These are phyloP conservation scores for Pristionchus maxplancki DNA, from an alignment of 2,888 invertebrate species.

Conservation along the genomic window DNA sequence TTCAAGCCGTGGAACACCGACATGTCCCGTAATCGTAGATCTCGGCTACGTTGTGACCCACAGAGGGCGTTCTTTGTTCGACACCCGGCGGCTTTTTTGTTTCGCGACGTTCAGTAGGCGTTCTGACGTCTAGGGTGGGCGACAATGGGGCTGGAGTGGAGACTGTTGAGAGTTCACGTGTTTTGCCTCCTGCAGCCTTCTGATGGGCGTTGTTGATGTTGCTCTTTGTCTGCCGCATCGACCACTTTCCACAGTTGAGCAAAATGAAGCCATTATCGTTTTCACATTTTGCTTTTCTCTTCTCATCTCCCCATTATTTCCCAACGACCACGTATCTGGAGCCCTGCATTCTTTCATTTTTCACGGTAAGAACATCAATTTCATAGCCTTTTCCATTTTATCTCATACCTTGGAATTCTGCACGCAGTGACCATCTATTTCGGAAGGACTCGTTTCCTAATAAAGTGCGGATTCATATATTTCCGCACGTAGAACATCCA, in stretches of 20 bases:
- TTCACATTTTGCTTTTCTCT: not conserved
- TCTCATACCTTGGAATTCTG: not conserved
- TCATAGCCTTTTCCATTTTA: not conserved
- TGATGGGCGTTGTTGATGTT: too few relatives aligned
- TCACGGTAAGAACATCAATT: too few relatives aligned
- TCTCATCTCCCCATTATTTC: not conserved
- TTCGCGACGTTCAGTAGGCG: not conserved
- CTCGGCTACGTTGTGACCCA: not conserved
- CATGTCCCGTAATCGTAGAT: not conserved
- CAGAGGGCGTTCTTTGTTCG: not conserved
- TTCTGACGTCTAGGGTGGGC: not conserved
- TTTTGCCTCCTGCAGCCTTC: too few relatives aligned
- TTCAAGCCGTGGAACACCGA: too few relatives aligned
- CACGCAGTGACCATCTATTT: not conserved
- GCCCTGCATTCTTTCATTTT: too few relatives aligned
- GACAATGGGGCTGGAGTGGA: not conserved
- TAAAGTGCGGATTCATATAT: not conserved
- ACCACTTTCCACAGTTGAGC: not conserved
- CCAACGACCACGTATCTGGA: not conserved
- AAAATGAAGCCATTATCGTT: not conserved
- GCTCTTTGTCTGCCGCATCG: not conserved
- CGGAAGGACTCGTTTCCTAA: not conserved
- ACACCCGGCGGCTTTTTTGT: not conserved
- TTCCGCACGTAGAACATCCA: not conserved
- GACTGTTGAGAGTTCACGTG: not conserved